Percentiles rank a stretch among this genome's conserved stretches.
Evolutionary conservation across 1,140 invertebrate genomes (phyloP).

Genomic region (Dinothrombium tinctorium): DNA sequence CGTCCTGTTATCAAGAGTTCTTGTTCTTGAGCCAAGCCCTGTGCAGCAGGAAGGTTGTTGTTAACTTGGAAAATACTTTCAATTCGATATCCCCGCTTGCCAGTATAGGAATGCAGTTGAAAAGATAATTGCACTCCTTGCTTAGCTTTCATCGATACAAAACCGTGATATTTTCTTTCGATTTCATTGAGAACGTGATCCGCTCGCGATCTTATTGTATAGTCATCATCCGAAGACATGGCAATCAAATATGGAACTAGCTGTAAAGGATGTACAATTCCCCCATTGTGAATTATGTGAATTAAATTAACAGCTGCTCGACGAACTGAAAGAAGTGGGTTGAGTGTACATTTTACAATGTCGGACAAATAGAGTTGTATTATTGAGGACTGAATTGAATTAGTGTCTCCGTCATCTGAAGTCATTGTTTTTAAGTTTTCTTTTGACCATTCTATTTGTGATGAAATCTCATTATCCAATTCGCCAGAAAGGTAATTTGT

Average conservation of each 20-base stretch:
- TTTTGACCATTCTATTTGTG: slow-evolving; percentile 42
- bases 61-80: background rate
- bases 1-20: slow-evolving; percentile 6
- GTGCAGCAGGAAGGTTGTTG: background rate
- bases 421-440: slow-evolving; percentile 85
- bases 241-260: slow-evolving; percentile 94
- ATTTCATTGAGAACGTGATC: slow-evolving; percentile 92
- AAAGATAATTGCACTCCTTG: slow-evolving; percentile 39
- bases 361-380: slow-evolving; percentile 92
- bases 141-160: slow-evolving; percentile 75
- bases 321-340: slow-evolving; percentile 51
- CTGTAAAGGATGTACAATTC: slow-evolving; percentile 86
- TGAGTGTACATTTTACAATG: slow-evolving; percentile 73
- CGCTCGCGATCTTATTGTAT: slow-evolving; percentile 58
- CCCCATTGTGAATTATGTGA: slow-evolving; percentile 77
- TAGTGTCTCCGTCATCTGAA: slow-evolving; percentile 6
- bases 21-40: background rate
- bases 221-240: slow-evolving; percentile 81
- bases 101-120: slow-evolving; percentile 13
- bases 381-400: slow-evolving; percentile 25
- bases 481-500: slow-evolving; percentile 85
- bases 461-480: slow-evolving; percentile 7
- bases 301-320: slow-evolving; percentile 74
- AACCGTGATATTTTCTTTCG: slow-evolving; percentile 95
- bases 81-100: slow-evolving; percentile 6